Evolutionary conservation across 2,113 vertebrate genomes (phyloP).

Genomic region (Rhynchomys soricoides): DNA sequence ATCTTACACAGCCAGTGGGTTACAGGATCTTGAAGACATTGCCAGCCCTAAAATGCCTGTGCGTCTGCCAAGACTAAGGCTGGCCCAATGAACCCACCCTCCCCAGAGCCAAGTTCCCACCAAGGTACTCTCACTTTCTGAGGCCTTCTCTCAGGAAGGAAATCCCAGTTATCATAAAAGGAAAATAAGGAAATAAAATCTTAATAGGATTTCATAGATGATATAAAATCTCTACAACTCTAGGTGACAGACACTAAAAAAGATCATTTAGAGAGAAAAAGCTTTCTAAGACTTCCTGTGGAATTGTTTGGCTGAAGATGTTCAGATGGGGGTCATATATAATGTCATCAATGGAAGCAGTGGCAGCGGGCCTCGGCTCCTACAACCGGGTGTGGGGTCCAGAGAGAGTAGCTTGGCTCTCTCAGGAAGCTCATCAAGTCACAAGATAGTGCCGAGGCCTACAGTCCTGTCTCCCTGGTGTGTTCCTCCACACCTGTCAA

Average conservation of each 20-base stretch:
- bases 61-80: not conserved
- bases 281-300: conserved; percentile 79
- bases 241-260: conserved; percentile 81
- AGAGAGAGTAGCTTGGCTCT: not conserved
- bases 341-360: not conserved
- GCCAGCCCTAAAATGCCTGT: not conserved
- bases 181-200: conserved; percentile 81
- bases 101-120: conserved; percentile 6
- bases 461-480: not conserved
- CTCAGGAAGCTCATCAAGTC: not conserved
- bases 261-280: conserved; percentile 80
- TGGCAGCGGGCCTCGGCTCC: not conserved
- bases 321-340: conserved; percentile 26
- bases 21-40: not conserved
- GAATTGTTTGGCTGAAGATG: conserved; percentile 68
- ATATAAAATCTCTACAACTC: conserved; percentile 81
- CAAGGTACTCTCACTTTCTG: conserved; percentile 65
- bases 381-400: not conserved
- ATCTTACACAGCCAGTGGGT: not conserved
- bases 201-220: conserved; percentile 82
- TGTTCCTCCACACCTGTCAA: not conserved
- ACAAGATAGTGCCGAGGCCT: not conserved
- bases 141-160: conserved; percentile 74
- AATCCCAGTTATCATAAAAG: conserved; percentile 78
- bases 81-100: not conserved